A percentile compares a stretch with the other conserved stretches of the same genome.
These are phyloP conservation scores for Hippocampus zosterae DNA, from an alignment of 2,113 vertebrate species.

Conservation along the genomic window DNA sequence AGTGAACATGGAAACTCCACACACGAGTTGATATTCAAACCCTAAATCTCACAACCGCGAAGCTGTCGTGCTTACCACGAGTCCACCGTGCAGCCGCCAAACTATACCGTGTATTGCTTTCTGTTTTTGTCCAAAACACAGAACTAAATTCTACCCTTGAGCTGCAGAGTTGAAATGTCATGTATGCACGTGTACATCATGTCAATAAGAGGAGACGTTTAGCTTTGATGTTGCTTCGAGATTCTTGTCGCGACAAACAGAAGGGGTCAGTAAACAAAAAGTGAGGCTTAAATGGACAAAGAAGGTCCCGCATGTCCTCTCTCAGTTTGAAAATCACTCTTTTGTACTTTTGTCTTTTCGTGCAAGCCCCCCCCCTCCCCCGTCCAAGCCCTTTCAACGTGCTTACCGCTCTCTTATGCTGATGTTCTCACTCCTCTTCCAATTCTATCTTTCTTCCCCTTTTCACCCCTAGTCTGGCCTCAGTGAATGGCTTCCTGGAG, in stretches of 20 bases:
- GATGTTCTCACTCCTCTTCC: constrained; percentile 42
- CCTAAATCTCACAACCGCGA: not conserved
- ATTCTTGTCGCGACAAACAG: constrained; percentile 6
- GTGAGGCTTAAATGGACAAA: constrained; percentile 21
- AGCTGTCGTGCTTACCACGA: not conserved
- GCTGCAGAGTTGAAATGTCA: not conserved
- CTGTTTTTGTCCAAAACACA: not conserved
- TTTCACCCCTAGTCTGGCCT: constrained; percentile 21
- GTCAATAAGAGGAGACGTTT: not conserved
- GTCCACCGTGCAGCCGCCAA: not conserved
- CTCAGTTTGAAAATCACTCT: constrained; percentile 48
- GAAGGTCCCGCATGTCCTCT: constrained; percentile 37
- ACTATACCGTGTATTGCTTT: not conserved
- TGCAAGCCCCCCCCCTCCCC: constrained; percentile 24
- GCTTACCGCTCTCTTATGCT: constrained; percentile 48
- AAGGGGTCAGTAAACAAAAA: constrained; percentile 13
- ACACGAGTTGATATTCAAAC: not conserved
- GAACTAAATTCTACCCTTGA: not conserved
- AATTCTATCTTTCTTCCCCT: constrained; percentile 48
- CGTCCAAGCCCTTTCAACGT: constrained; percentile 50
- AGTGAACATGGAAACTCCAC: not conserved
- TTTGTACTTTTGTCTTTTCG: constrained; percentile 53
- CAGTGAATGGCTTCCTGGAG: constrained; percentile 57
- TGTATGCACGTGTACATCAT: not conserved
- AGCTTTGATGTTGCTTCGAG: not conserved